phyloP scores from a whole-genome alignment of 2,797 vertebrate species.

The Cyclura pinguis region DNA sequence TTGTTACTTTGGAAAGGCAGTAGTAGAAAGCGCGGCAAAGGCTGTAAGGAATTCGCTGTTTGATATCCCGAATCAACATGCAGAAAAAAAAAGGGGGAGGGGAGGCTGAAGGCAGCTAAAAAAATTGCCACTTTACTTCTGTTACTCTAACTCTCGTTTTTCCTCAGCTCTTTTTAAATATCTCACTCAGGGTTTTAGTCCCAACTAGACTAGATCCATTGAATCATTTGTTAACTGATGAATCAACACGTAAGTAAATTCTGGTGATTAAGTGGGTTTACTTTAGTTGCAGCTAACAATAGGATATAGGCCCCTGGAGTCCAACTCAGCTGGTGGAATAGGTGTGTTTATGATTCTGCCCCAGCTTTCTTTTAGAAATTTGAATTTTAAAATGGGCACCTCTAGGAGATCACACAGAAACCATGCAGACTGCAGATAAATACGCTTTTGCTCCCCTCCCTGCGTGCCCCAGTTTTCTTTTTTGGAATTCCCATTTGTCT shows the following conservation, averaged over 20 bases:
- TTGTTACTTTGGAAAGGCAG: neutral
- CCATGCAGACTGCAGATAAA: neutral
- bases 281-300: neutral
- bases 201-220: neutral
- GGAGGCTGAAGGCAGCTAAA: neutral
- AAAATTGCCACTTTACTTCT: neutral
- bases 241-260: too few relatives aligned
- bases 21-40: neutral
- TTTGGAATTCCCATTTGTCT: neutral
- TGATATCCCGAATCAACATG: too few relatives aligned
- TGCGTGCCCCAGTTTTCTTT: too few relatives aligned
- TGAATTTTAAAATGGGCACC: neutral
- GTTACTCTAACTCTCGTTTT: neutral
- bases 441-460: too few relatives aligned
- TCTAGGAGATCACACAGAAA: neutral
- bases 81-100: too few relatives aligned
- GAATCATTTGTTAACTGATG: neutral
- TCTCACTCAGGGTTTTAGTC: neutral
- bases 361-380: neutral
- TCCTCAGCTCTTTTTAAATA: too few relatives aligned
- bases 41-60: too few relatives aligned
- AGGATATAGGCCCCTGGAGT: neutral
- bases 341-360: neutral
- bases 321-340: neutral
- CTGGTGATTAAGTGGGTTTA: neutral